Conservation (phyloP, 2,888 invertebrate species). For the Drosophila koepferae region DNA sequence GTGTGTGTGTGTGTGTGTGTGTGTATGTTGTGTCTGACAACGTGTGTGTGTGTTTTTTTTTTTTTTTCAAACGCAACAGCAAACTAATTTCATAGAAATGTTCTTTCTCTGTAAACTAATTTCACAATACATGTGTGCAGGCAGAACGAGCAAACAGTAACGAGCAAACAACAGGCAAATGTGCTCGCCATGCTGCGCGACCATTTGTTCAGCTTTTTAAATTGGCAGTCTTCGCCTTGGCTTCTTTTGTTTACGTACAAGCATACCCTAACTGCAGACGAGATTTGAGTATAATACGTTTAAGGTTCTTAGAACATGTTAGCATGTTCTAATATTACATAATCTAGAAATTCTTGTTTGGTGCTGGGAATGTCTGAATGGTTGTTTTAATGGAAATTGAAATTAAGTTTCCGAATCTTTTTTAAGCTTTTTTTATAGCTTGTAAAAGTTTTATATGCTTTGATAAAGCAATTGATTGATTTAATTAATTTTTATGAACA, state of each 20-base stretch:
- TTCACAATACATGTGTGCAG: conserved; percentile 44
- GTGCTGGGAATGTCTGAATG: too few relatives aligned
- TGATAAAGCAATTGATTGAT: too few relatives aligned
- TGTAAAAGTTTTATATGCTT: too few relatives aligned
- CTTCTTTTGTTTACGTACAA: conserved; percentile 38
- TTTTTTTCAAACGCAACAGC: conserved; percentile 26
- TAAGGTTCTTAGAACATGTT: too few relatives aligned
- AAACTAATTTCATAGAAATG: conserved; percentile 74
- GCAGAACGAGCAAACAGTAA: conserved; percentile 40
- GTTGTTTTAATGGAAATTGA: too few relatives aligned
- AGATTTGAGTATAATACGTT: conserved; percentile 3
- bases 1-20: conserved; percentile 13
- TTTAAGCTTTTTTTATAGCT: too few relatives aligned
- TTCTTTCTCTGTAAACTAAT: conserved; percentile 57
- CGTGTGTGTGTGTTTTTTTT: conserved; percentile 9
- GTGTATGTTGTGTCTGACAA: background rate
- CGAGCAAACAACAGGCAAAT: conserved; percentile 52
- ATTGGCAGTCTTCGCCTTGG: conserved; percentile 53
- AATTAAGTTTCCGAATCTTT: too few relatives aligned
- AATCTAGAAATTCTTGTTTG: background rate
- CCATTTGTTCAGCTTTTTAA: conserved; percentile 62
- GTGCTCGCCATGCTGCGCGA: conserved; percentile 34
- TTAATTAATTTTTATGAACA: too few relatives aligned
- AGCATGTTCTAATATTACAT: background rate
- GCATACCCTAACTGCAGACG: background rate